These are phyloP conservation scores for Apostichopus californicus DNA, from an alignment of 35 echinoderm and acorn worm genomes.

Conservation along the genomic window DNA sequence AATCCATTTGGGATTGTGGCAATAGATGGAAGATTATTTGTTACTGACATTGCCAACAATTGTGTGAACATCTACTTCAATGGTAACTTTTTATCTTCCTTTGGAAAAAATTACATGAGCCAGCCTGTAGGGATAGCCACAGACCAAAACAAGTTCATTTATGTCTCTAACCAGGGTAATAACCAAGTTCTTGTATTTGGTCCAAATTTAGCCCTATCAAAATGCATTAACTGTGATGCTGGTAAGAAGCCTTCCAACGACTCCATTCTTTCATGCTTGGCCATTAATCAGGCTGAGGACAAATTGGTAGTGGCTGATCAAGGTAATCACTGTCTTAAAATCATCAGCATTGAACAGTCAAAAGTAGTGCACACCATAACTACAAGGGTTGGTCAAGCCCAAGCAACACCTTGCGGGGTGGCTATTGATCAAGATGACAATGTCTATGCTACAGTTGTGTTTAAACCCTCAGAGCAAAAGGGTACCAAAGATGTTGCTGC, in stretches of 20 bases:
- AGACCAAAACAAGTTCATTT: neutral
- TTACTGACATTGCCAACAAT: neutral
- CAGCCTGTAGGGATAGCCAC: neutral
- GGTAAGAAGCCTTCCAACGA: conserved; percentile 2
- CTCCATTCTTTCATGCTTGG: neutral
- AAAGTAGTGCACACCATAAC: neutral
- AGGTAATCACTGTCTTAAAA: neutral
- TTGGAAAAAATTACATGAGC: neutral
- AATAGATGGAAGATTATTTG: neutral
- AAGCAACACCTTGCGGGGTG: conserved; percentile 11
- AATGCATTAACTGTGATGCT: neutral
- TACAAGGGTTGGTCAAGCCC: conserved; percentile 34
- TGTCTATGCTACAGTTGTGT: conserved; percentile 25
- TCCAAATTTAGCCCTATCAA: conserved; percentile 11
- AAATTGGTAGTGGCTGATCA: conserved; percentile 30
- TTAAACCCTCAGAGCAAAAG: conserved; percentile 34
- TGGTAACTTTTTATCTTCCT: conserved; percentile 14
- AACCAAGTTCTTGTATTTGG: neutral
- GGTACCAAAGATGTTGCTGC: neutral
- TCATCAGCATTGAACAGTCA: neutral
- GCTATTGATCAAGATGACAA: conserved; percentile 48
- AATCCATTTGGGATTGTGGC: conserved; percentile 35
- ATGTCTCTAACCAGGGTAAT: conserved; percentile 13
- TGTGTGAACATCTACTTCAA: conserved; percentile 31
- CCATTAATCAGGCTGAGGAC: conserved; percentile 38